These are phyloP conservation scores for Cyclopterus lumpus DNA, from an alignment of 2,797 vertebrate species.

Conservation along the genomic window DNA sequence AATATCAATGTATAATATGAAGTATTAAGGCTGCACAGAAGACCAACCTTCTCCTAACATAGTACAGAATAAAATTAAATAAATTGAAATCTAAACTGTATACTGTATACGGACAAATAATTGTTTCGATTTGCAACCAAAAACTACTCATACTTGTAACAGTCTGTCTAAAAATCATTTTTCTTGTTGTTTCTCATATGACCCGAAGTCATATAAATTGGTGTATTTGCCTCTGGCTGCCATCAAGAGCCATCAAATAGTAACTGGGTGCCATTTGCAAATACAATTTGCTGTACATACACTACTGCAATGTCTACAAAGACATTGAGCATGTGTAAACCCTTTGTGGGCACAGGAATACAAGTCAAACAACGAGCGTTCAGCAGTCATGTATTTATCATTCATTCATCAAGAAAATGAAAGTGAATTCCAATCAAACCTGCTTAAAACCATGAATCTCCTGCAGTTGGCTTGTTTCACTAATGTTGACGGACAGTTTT, in stretches of 20 bases:
- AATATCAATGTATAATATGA: neutral
- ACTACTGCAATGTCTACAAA: neutral
- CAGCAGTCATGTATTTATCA: neutral
- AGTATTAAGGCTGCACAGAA: neutral
- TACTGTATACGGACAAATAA: neutral
- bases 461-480: neutral
- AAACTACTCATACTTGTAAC: slow-evolving; percentile 1
- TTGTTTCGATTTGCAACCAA: neutral
- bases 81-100: no score
- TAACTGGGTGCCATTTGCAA: neutral
- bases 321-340: neutral
- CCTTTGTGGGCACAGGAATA: neutral
- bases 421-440: neutral
- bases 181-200: neutral
- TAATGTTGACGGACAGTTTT: neutral
- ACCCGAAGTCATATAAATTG: neutral
- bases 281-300: neutral
- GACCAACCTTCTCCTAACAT: neutral
- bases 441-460: slow-evolving; percentile 6
- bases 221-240: neutral
- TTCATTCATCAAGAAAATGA: neutral
- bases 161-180: neutral
- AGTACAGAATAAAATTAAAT: neutral
- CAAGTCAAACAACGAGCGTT: neutral
- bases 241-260: neutral